Percentiles rank a stretch among this genome's conserved stretches.
Evolutionary conservation across 2,113 vertebrate genomes (phyloP).

Genomic region (Shinisaurus crocodilurus): DNA sequence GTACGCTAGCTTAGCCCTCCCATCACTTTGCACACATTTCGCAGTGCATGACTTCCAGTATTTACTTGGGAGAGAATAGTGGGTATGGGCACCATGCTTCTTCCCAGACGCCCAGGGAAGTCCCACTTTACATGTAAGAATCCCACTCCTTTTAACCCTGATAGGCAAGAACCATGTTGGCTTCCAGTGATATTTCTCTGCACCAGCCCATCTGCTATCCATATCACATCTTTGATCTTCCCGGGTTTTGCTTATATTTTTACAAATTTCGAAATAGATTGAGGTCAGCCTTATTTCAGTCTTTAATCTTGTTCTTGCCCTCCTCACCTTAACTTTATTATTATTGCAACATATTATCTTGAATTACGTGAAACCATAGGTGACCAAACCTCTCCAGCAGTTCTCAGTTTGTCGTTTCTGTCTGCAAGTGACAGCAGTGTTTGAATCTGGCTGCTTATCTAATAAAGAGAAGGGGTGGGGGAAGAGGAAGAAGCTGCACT

Average conservation of each 20-base stretch:
- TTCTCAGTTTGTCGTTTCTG: slow-evolving; percentile 55
- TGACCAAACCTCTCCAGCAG: slow-evolving; percentile 53
- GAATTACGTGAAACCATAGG: slow-evolving; percentile 59
- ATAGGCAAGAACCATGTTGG: rapidly evolving
- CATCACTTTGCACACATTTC: not conserved
- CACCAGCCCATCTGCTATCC: not conserved
- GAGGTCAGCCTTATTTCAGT: slow-evolving; percentile 72
- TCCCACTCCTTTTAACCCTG: slow-evolving; percentile 4
- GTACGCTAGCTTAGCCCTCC: too few species aligned
- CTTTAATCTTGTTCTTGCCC: slow-evolving; percentile 5
- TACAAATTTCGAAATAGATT: slow-evolving; percentile 66
- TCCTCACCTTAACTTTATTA: slow-evolving; percentile 16
- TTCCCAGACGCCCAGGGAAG: rapidly evolving
- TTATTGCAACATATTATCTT: slow-evolving; percentile 8
- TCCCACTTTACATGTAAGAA: not conserved
- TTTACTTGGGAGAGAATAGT: slow-evolving; percentile 54
- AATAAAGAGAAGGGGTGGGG: slow-evolving; percentile 64
- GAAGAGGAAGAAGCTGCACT: slow-evolving; percentile 69
- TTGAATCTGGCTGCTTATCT: slow-evolving; percentile 75
- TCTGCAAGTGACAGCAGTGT: slow-evolving; percentile 57
- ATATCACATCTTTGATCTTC: slow-evolving; percentile 36
- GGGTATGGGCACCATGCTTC: slow-evolving; percentile 36
- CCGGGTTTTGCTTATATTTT: slow-evolving; percentile 45
- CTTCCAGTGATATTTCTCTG: not conserved
- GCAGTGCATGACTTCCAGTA: not conserved